A percentile compares a stretch with the other conserved stretches of the same genome.
These are phyloP conservation scores for Molossus alvarezi DNA, from an alignment of 2,797 vertebrate species.

Conservation along the genomic window DNA sequence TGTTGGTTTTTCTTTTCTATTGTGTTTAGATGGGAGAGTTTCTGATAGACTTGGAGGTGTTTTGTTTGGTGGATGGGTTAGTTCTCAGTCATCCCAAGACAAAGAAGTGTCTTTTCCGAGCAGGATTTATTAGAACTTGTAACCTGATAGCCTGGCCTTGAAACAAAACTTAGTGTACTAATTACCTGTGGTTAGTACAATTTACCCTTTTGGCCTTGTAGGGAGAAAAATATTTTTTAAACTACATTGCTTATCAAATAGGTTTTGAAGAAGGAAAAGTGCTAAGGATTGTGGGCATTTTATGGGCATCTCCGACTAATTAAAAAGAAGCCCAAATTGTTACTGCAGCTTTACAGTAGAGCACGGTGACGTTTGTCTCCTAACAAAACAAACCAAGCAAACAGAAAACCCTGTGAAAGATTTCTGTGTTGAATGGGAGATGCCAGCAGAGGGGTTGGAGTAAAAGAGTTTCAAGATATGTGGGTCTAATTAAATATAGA, in stretches of 20 bases:
- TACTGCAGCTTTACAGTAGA: conserved; percentile 48
- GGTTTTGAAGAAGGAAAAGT: conserved; percentile 49
- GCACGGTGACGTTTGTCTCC: conserved; percentile 15
- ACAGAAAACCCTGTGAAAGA: conserved; percentile 41
- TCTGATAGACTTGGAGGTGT: conserved; percentile 42
- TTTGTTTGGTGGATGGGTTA: conserved; percentile 36
- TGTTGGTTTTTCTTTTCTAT: conserved; percentile 39
- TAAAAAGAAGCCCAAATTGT: conserved; percentile 24
- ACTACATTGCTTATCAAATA: conserved; percentile 37
- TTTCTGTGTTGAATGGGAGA: conserved; percentile 14
- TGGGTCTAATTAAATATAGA: conserved; percentile 53
- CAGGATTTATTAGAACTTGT: conserved; percentile 69
- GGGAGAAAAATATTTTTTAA: too few relatives aligned
- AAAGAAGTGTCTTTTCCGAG: conserved; percentile 41
- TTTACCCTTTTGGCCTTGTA: conserved; percentile 21
- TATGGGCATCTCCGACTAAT: neutral
- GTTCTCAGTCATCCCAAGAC: conserved; percentile 61
- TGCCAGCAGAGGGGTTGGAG: neutral
- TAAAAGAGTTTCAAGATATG: conserved; percentile 29
- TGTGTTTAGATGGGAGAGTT: conserved; percentile 48
- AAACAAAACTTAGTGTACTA: conserved; percentile 63
- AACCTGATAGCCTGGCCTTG: conserved; percentile 23
- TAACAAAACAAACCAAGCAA: conserved; percentile 44
- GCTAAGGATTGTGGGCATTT: neutral
- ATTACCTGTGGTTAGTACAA: conserved; percentile 62